phyloP scores from a whole-genome alignment of 2,888 invertebrate species.

The Stegophylla sp. region DNA sequence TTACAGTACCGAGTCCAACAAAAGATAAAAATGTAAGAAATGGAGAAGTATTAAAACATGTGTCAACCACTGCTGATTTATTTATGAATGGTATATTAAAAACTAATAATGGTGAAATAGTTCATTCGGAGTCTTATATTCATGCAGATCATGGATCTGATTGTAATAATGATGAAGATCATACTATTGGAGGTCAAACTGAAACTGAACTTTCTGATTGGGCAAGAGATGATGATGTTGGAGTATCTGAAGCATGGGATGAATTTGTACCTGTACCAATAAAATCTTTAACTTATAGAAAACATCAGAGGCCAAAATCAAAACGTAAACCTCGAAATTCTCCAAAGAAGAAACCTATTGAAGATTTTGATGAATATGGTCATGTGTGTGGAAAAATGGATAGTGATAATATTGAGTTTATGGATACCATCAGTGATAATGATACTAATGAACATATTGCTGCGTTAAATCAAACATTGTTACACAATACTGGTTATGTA shows the following conservation, averaged over 20 bases:
- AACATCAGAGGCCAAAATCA: constrained; percentile 63
- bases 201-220: constrained; percentile 90
- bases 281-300: constrained; percentile 65
- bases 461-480: constrained; percentile 66
- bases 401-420: constrained; percentile 82
- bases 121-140: constrained; percentile 63
- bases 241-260: constrained; percentile 77
- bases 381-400: constrained; percentile 66
- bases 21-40: constrained; percentile 60
- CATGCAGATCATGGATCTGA: constrained; percentile 70
- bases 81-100: constrained; percentile 59
- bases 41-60: constrained; percentile 62
- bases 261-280: constrained; percentile 71
- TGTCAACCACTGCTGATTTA: constrained; percentile 62
- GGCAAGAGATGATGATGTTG: constrained; percentile 77
- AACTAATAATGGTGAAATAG: constrained; percentile 49
- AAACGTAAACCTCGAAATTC: constrained; percentile 64
- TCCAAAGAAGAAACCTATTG: constrained; percentile 64
- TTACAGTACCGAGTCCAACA: constrained; percentile 62
- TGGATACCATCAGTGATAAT: constrained; percentile 81
- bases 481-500: constrained; percentile 72
- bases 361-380: constrained; percentile 65
- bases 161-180: constrained; percentile 69
- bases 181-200: constrained; percentile 74
- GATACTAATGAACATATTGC: constrained; percentile 69